Conservation (phyloP, 2,888 invertebrate genomes). For the Mythimna lalbum region DNA sequence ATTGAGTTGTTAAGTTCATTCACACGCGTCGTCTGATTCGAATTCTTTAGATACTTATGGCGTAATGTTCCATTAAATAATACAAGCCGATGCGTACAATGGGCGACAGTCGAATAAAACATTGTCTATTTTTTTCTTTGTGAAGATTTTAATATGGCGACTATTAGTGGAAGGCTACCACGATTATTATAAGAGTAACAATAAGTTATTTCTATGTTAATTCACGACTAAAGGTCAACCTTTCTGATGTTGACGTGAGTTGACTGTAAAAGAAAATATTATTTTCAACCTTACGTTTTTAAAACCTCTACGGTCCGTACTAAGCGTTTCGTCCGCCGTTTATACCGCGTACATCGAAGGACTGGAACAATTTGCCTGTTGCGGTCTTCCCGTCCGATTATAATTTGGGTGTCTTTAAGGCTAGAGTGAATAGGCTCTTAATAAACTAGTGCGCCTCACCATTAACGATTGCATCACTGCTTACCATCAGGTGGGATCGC, state of each 20-base stretch:
- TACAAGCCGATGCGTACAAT: constrained; percentile 29
- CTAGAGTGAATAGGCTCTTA: too few species aligned
- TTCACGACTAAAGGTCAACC: constrained; percentile 32
- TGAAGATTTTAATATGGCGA: constrained; percentile 20
- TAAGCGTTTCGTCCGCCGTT: too few species aligned
- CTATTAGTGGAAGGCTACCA: constrained; percentile 9
- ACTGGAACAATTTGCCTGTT: too few species aligned
- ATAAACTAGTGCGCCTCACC: too few species aligned
- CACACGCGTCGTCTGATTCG: constrained; percentile 45
- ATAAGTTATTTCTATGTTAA: constrained; percentile 44
- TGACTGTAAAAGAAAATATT: constrained; percentile 11
- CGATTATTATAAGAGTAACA: constrained; percentile 31
- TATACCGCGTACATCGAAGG: too few species aligned
- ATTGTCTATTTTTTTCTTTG: constrained; percentile 16
- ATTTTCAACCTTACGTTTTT: not conserved
- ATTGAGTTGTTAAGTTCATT: constrained; percentile 57
- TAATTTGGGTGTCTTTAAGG: too few species aligned
- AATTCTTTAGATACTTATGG: constrained; percentile 42
- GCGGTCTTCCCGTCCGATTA: too few species aligned
- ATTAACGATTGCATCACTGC: too few species aligned
- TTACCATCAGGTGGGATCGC: too few species aligned
- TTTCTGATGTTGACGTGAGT: not conserved
- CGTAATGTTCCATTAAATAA: constrained; percentile 48
- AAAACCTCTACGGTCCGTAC: too few species aligned
- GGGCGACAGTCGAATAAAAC: constrained; percentile 8